Evolutionary conservation across 2,888 invertebrate species (phyloP), one percentile per base, ranked within the genome.

Genomic region (Aspidapion aeneum): DNA sequence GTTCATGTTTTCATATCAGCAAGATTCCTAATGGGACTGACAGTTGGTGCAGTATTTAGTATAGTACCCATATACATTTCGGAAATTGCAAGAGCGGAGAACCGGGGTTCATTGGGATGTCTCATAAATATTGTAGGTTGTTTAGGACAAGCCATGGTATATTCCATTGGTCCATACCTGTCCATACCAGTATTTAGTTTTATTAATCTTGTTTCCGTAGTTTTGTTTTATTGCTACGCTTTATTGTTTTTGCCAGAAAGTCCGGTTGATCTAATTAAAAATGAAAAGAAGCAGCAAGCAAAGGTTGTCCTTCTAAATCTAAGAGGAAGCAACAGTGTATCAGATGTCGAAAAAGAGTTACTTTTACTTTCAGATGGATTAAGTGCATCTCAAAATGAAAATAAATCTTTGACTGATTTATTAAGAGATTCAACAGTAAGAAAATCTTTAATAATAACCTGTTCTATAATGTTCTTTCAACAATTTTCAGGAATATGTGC

Each of bases 11-110:
- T 64, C 61, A 86, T 83, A 78, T 82, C 77, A 9, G 87, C 85
- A 58, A 82, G 83, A 61, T 82, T 83, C 70, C 80, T 82, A 64
- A 85, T 84, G 78, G 91, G 91, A 57, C 72, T 89, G 0, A 86
- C 85, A 1, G 83, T 86, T 0, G 89, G 90, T 0, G 85, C 88
- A 73, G 81, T 87, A 18, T 90, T 88, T 79, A 86, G 89, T 0
- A 85, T 88, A 0, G 85, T 88, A 0, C 93, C 94, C 0, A 90
- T 93, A 85, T 95, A 94, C 79, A 86, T 93, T 63, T 91, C 91
- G 50, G 95, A 95, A 79, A 90, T 93, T 21, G 86, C 93, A 2
- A 89, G 91, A 82, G 87, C 88, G 62, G 87, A 88, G 19, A 85
- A 88, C 16, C 82, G 95, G 64, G 94, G 94, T 0, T 86, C 90